Base-by-base conservation (phyloP, 1,140 invertebrate genomes). In the Pissodes strobi region DNA sequence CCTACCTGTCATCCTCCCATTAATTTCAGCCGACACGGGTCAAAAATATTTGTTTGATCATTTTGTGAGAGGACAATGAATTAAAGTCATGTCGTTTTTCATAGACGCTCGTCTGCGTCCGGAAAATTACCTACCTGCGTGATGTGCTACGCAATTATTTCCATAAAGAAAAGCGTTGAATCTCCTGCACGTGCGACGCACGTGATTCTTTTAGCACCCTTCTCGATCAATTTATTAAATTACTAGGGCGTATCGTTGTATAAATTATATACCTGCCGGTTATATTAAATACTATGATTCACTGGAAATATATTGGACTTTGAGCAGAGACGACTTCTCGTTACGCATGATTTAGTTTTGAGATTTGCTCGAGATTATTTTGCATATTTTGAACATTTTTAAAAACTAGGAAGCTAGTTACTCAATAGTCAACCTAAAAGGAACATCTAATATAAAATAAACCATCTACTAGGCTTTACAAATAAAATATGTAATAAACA, bases 141-240 rank as follows among this genome's bases (percentile, higher is more conserved):
- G 58, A 61, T 61, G 48, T 46, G 58, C 58, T 61, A 61, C 58
- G 58, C 58, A 61, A 61, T 61, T 61, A 61, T 61, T 61, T 61
- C 58, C 34, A 39, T 61, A 51, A 61, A 51, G 58, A 23, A 61
- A 49, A 61, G 58, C 46, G 12, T 34, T 19, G 53, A 64, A 57
- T 37, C 62, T 57, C 34, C 27, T 19, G 62, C 62, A 64, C 62
- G 62, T 57, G 62, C 30, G 22, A 15, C 12, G 62, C 62, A 64
- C 62, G 62, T 57, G 62, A 64, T 43, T 53, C 62, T 52, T 53
- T 55, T 46, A 62, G 49, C 49, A 55, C 51, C 62, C 62, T 58
- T 64, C 53, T 38, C 13, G 43, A 64, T 64, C 51, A 64, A 64
- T 64, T 64, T 56, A 64, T 64, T 64, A 64, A 64, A 53, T 56